phyloP scores from a whole-genome alignment of 2,797 vertebrate genomes.

The Dicrostonyx torquatus region DNA sequence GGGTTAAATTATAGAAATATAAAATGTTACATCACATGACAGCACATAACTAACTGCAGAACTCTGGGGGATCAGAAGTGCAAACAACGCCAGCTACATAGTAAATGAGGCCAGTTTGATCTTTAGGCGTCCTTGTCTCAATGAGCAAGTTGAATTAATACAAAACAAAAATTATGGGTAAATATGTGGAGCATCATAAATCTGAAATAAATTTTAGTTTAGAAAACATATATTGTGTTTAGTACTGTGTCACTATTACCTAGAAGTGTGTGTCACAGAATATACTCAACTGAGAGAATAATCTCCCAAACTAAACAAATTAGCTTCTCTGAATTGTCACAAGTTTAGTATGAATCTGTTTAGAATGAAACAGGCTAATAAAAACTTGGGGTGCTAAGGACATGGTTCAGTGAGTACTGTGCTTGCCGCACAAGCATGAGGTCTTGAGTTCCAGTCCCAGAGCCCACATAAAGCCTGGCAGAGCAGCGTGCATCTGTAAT shows the following conservation, averaged over 20 bases:
- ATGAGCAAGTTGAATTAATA: not conserved
- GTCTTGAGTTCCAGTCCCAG: not conserved
- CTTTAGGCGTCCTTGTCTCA: not conserved
- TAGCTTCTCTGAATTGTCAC: not conserved
- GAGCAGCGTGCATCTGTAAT: not conserved
- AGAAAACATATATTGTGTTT: not conserved
- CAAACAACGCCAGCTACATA: not conserved
- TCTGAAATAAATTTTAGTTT: slow-evolving; percentile 29
- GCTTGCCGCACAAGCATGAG: not conserved
- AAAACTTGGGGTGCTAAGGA: not conserved
- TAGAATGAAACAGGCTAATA: not conserved
- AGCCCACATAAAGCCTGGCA: not conserved
- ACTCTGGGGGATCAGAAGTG: not conserved
- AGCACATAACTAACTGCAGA: not conserved
- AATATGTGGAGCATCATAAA: not conserved
- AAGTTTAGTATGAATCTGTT: not conserved
- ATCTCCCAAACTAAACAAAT: not conserved
- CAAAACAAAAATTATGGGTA: not conserved
- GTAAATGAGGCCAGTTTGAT: not conserved
- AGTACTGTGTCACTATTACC: not conserved
- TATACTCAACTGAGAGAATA: not conserved
- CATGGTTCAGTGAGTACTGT: not conserved
- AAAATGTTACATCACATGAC: not conserved
- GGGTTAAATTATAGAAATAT: not conserved
- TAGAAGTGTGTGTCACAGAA: not conserved